Conservation (phyloP, 2,113 vertebrate species). For the Mormyrus lacerda region DNA sequence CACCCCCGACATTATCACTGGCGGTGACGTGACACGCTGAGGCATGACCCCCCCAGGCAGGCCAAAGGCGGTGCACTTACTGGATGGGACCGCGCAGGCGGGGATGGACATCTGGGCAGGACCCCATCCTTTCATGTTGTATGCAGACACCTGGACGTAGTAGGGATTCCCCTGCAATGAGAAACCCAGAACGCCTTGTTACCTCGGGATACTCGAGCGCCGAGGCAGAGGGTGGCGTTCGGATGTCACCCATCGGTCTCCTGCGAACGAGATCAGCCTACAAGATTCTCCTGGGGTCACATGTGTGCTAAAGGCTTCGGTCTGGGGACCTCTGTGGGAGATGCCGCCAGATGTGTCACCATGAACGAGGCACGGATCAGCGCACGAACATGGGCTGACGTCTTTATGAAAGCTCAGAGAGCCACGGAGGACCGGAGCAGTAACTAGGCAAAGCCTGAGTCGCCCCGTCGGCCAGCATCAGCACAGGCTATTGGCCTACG, state of each 20-base stretch:
- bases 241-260: background rate
- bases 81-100: conserved; percentile 71
- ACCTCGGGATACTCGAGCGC: background rate
- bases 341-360: background rate
- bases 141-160: conserved; percentile 76
- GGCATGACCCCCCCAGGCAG: background rate
- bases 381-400: background rate
- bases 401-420: background rate
- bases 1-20: background rate
- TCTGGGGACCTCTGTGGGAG: background rate
- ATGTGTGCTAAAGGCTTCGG: background rate
- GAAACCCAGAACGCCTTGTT: background rate
- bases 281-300: background rate
- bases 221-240: background rate
- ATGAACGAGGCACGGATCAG: background rate
- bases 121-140: conserved; percentile 93
- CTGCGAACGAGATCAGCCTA: background rate
- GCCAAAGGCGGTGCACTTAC: conserved; percentile 56
- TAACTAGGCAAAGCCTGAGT: background rate
- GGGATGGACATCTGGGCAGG: conserved; percentile 62
- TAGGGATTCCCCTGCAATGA: conserved; percentile 64
- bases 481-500: background rate
- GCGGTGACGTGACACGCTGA: background rate
- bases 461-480: background rate
- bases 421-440: background rate